A percentile compares a stretch with the other conserved stretches of the same genome.
Conservation (phyloP, 2,113 vertebrate genomes). For the Poeciliopsis retropinna region DNA sequence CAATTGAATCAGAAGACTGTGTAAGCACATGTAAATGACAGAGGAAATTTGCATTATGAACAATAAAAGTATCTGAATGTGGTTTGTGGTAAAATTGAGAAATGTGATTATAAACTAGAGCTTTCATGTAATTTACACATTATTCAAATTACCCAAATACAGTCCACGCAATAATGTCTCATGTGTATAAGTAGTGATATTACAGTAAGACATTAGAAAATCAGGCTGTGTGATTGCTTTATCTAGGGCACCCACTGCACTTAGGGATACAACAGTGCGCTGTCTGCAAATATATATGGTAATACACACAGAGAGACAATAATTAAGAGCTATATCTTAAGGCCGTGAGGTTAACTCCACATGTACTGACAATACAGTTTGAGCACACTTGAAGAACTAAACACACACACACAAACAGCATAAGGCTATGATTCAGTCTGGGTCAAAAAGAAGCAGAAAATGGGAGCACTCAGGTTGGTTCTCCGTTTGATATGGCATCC, state of each 20-base stretch:
- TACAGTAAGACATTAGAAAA: slow-evolving; percentile 46
- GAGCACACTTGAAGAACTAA: slow-evolving; percentile 30
- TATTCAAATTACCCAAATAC: slow-evolving; percentile 23
- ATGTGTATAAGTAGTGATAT: slow-evolving; percentile 30
- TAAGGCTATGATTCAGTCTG: slow-evolving; percentile 5
- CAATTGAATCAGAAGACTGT: neutral
- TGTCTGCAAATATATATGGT: slow-evolving; percentile 30
- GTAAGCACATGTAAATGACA: neutral
- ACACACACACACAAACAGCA: neutral
- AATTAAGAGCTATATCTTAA: slow-evolving; percentile 36
- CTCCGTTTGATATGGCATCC: neutral
- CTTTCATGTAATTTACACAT: slow-evolving; percentile 4
- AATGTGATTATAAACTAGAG: slow-evolving; percentile 7
- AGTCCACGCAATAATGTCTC: neutral
- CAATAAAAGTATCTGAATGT: neutral
- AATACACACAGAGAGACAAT: neutral
- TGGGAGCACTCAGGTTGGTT: slow-evolving; percentile 13
- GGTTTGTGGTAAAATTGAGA: slow-evolving; percentile 6
- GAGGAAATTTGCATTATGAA: neutral
- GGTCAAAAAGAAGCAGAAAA: slow-evolving; percentile 15
- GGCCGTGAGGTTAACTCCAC: slow-evolving; percentile 34
- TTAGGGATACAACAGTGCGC: slow-evolving; percentile 41
- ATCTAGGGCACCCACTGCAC: slow-evolving; percentile 39
- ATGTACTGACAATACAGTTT: slow-evolving; percentile 28
- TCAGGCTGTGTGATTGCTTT: slow-evolving; percentile 35